Percentiles rank a stretch among this genome's conserved stretches.
These are phyloP conservation scores for Nomada fabriciana DNA, from an alignment of 2,888 invertebrate genomes.

Conservation along the genomic window DNA sequence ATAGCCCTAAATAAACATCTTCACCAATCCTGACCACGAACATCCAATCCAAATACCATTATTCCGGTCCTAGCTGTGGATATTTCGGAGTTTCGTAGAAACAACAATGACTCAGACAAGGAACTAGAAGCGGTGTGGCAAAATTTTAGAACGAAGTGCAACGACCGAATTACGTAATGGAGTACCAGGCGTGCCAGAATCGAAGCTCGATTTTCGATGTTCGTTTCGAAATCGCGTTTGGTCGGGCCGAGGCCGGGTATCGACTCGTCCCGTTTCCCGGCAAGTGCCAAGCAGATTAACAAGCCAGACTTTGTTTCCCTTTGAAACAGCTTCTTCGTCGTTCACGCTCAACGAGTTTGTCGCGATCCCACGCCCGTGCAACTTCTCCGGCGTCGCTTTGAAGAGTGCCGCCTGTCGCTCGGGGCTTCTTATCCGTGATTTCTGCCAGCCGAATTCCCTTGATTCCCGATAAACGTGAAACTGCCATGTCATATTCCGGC, in stretches of 20 bases:
- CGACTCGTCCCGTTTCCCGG: slow-evolving; percentile 36
- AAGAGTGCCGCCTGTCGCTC: slow-evolving; percentile 58
- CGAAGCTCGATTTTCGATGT: slow-evolving; percentile 60
- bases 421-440: slow-evolving; percentile 33
- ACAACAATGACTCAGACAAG: slow-evolving; percentile 33
- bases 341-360: slow-evolving; percentile 36
- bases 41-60: background rate
- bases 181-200: slow-evolving; percentile 60
- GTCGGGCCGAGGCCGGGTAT: background rate
- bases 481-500: slow-evolving; percentile 17
- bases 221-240: slow-evolving; percentile 19
- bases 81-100: slow-evolving; percentile 59
- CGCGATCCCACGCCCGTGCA: slow-evolving; percentile 53
- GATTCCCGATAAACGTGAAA: slow-evolving; percentile 42
- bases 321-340: slow-evolving; percentile 36
- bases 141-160: slow-evolving; percentile 62
- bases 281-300: slow-evolving; percentile 56
- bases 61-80: background rate
- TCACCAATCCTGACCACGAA: background rate
- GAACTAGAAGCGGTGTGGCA: slow-evolving; percentile 18
- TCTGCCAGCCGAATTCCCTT: slow-evolving; percentile 66
- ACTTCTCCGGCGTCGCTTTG: slow-evolving; percentile 64
- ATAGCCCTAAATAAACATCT: background rate
- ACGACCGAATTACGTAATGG: slow-evolving; percentile 66
- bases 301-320: slow-evolving; percentile 46